Evolutionary conservation across 2,797 vertebrate genomes (phyloP).

Genomic region (Rhinoraja longicauda): DNA sequence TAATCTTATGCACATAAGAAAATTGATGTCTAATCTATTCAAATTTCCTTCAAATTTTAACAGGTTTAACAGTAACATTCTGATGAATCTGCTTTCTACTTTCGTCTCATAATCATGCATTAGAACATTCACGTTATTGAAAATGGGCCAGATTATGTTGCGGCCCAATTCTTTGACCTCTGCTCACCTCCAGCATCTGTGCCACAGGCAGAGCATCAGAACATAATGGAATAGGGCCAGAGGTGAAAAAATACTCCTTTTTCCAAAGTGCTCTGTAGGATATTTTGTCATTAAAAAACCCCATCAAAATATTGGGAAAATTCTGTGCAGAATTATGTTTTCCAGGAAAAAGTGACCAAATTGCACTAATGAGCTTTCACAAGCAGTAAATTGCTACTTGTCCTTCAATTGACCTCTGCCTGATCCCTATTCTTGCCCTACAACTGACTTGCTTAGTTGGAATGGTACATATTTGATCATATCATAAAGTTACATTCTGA

Average conservation of each 20-base stretch:
- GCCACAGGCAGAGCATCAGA: background rate
- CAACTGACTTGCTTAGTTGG: background rate
- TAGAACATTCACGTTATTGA: background rate
- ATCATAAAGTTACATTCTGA: no score
- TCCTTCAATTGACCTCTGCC: background rate
- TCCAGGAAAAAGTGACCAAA: background rate
- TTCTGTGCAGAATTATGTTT: background rate
- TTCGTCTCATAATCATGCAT: background rate
- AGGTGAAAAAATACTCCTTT: background rate
- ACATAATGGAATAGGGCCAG: background rate
- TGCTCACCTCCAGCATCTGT: background rate
- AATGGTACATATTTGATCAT: background rate
- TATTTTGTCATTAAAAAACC: background rate
- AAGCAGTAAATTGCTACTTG: background rate
- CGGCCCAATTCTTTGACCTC: background rate
- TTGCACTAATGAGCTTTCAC: background rate
- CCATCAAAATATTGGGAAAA: background rate
- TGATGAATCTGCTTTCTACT: background rate
- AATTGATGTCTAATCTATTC: background rate
- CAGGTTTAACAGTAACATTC: background rate
- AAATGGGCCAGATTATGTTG: background rate
- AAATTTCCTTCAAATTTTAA: background rate
- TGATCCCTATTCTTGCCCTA: background rate
- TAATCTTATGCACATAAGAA: background rate
- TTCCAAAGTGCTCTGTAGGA: background rate